Conservation (phyloP, 2,113 vertebrate species). For the Bubo scandiacus region DNA sequence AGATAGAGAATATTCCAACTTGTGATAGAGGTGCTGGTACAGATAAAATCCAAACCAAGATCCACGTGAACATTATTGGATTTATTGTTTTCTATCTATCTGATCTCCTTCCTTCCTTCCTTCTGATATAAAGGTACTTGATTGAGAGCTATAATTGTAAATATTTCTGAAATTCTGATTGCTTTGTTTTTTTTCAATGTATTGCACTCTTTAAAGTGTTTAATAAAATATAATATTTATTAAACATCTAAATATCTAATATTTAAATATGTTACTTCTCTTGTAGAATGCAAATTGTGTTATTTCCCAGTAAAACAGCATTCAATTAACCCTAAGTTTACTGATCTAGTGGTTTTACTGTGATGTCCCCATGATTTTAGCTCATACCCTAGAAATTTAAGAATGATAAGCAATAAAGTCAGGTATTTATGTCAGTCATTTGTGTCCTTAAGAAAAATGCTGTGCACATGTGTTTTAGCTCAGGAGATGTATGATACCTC, state of each 20-base stretch:
- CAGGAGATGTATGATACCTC: not conserved
- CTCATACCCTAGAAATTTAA: not conserved
- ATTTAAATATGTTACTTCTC: not conserved
- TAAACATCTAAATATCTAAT: not conserved
- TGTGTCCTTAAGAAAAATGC: not conserved
- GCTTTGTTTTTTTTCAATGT: not conserved
- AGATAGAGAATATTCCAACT: not conserved
- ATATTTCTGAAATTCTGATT: not conserved
- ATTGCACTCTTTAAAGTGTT: not conserved
- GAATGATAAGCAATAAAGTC: not conserved
- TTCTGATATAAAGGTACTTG: conserved; percentile 11
- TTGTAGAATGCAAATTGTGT: not conserved
- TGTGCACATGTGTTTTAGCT: not conserved
- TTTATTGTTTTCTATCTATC: not conserved
- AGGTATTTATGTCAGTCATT: not conserved
- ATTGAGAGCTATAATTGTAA: conserved; percentile 20
- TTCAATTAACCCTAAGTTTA: not conserved
- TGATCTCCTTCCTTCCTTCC: conserved; percentile 5
- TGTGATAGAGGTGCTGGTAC: not conserved
- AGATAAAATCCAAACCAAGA: conserved; percentile 24
- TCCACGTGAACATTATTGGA: not conserved
- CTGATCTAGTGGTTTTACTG: not conserved
- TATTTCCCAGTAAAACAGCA: not conserved
- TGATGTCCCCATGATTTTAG: not conserved
- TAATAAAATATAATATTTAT: not conserved